Conservation (phyloP, 2,113 vertebrate species). For the Mus spicilegus region DNA sequence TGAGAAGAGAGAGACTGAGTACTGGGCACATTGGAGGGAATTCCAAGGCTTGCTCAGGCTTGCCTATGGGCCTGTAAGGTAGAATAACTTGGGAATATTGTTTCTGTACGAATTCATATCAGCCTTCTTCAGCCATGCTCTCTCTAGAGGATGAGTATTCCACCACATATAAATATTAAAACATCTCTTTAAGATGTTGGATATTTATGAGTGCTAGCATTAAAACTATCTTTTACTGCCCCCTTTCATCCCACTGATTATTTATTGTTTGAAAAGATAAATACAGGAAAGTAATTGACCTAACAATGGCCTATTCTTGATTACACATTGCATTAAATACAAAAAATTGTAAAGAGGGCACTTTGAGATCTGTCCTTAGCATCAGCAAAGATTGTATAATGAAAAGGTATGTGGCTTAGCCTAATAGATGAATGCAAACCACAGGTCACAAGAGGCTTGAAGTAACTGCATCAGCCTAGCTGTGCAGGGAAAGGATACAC, state of each 20-base stretch:
- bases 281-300: slow-evolving; percentile 75
- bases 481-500: not conserved
- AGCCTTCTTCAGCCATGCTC: slow-evolving; percentile 41
- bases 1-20: not conserved
- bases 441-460: slow-evolving; percentile 62
- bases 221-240: slow-evolving; percentile 66
- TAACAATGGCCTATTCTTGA: slow-evolving; percentile 70
- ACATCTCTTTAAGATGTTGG: slow-evolving; percentile 63
- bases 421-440: slow-evolving; percentile 73
- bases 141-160: slow-evolving; percentile 27
- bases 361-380: slow-evolving; percentile 63
- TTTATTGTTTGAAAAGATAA: slow-evolving; percentile 81
- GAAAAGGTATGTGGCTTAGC: slow-evolving; percentile 70
- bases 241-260: slow-evolving; percentile 72
- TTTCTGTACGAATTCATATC: slow-evolving; percentile 43
- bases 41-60: not conserved
- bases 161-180: slow-evolving; percentile 67
- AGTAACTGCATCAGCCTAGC: slow-evolving; percentile 31
- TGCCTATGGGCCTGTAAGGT: not conserved
- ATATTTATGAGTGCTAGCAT: slow-evolving; percentile 70
- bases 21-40: not conserved
- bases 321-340: slow-evolving; percentile 74
- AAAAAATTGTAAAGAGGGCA: slow-evolving; percentile 57
- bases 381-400: slow-evolving; percentile 66
- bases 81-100: slow-evolving; percentile 12